These are phyloP conservation scores for Anthoptus insignis DNA, from an alignment of 2,888 invertebrate genomes.

Conservation along the genomic window DNA sequence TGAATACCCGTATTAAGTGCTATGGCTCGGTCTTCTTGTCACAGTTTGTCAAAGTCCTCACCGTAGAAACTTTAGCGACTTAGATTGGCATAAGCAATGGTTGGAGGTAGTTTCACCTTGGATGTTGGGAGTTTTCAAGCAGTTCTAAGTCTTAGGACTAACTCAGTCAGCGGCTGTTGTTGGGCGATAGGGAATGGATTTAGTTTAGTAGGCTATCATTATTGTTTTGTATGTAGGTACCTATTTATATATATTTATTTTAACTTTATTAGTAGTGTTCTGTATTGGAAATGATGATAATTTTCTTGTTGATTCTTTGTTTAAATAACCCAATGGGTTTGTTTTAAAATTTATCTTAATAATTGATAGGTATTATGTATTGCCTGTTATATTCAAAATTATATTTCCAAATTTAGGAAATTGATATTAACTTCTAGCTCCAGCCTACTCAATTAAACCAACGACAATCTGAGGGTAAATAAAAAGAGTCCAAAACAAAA, in stretches of 20 bases:
- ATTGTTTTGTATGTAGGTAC: background rate
- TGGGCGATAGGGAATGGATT: background rate
- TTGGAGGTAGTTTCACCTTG: conserved; percentile 3
- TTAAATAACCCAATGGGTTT: too few relatives aligned
- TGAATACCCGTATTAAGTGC: background rate
- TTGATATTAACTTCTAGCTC: too few relatives aligned
- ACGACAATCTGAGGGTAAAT: too few relatives aligned
- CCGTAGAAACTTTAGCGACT: background rate
- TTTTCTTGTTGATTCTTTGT: too few relatives aligned
- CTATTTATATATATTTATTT: background rate
- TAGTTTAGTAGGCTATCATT: background rate
- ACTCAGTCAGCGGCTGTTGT: background rate
- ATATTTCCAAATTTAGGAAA: too few relatives aligned
- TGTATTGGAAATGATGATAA: too few relatives aligned
- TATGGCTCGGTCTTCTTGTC: background rate
- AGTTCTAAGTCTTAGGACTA: background rate
- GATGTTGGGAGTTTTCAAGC: background rate
- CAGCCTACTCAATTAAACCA: too few relatives aligned
- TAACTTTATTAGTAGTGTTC: background rate
- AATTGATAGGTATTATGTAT: too few relatives aligned
- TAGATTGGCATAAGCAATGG: background rate
- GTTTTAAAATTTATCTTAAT: too few relatives aligned
- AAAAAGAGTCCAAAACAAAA: too few relatives aligned
- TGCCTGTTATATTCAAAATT: too few relatives aligned
- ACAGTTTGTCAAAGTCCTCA: background rate